Evolutionary conservation across 1,140 invertebrate genomes (phyloP), one percentile per base, ranked within the genome.

Genomic region (Achroia grisella): DNA sequence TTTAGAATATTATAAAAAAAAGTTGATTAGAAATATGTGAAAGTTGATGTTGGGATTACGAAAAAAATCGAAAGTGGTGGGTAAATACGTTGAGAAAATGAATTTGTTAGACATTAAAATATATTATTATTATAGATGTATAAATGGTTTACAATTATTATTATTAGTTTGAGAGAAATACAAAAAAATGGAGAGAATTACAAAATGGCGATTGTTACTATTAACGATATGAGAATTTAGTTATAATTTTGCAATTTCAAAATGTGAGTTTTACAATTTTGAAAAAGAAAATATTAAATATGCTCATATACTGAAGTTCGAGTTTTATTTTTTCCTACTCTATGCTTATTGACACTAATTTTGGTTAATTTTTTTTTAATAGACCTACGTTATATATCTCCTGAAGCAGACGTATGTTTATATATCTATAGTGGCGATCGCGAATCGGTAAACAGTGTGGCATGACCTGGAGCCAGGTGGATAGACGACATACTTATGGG

Each of bases 191-290:
- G 58, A 56, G 57, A 46, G 62, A 68, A 70, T 63, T 58, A 71
- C 62, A 69, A 79, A 73, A 69, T 69, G 73, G 70, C 76, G 74
- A 76, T 82, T 84, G 77, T 84, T 84, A 84, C 71, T 84, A 81
- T 78, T 79, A 74, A 79, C 75, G 76, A 78, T 80, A 84, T 81
- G 77, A 82, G 76, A 84, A 81, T 82, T 82, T 82, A 84, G 80
- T 82, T 80, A 80, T 84, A 84, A 84, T 82, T 84, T 84, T 84
- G 80, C 78, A 84, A 76, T 82, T 84, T 84, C 80, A 84, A 84
- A 84, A 82, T 84, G 80, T 84, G 80, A 81, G 80, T 84, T 84
- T 84, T 84, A 84, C 80, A 84, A 84, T 84, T 84, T 84, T 84
- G 76, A 84, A 84, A 77, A 81, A 75, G 75, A 82, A 82, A 79